Evolutionary conservation across 2,888 invertebrate species (phyloP), one percentile per base, ranked within the genome.

Genomic region (Eulithis testata): DNA sequence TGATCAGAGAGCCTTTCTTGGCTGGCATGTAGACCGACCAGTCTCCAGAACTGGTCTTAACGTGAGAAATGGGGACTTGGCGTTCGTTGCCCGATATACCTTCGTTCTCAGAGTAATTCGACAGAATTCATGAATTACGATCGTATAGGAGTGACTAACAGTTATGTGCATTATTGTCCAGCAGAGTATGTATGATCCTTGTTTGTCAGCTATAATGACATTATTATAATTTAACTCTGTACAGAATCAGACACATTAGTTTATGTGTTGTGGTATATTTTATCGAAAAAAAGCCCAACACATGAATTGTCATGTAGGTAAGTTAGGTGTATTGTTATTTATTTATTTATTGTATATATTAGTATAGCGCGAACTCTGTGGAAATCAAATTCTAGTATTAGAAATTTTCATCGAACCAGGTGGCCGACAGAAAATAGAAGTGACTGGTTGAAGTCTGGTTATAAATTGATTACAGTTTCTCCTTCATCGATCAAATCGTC

Each of bases 1-100:
- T 86, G 90, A 75, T 84, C 83, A 82, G 52, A 66, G 82, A 82
- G 86, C 88, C 87, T 88, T 90, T 90, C 88, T 85, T 89, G 87
- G 84, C 83, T 81, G 91, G 91, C 80, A 90, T 90, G 89, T 80
- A 78, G 85, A 77, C 81, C 58, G 78, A 87, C 88, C 84, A 86
- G 86, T 90, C 81, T 71, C 71, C 71, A 74, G 78, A 85, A 88
- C 88, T 85, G 86, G 89, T 88, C 81, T 80, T 77, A 79, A 84
- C 86, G 87, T 90, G 91, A 90, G 90, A 90, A 90, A 89, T 87
- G 88, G 81, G 84, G 77, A 81, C 87, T 84, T 76, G 76, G 71
- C 78, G 83, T 78, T 78, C 82, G 78, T 80, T 83, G 85, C 82
- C 83, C 86, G 85, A 85, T 86, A 85, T 87, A 83, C 80, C 76